These are phyloP conservation scores for Halocaridina rubra DNA, from an alignment of 2,888 invertebrate genomes.

Conservation along the genomic window DNA sequence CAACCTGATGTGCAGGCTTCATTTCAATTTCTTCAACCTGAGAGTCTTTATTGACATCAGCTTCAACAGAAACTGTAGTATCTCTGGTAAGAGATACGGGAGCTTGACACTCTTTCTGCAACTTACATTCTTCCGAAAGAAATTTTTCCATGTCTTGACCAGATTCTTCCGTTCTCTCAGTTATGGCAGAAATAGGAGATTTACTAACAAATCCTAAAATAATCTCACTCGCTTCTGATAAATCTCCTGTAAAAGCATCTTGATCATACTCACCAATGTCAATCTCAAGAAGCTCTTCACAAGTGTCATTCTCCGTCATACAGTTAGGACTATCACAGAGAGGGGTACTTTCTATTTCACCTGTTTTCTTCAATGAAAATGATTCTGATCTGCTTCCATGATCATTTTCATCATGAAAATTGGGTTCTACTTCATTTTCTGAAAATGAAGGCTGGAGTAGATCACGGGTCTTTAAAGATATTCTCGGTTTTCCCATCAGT, in stretches of 20 bases:
- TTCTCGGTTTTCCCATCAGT: too few species aligned
- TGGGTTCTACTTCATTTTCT: too few species aligned
- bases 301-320: conserved; percentile 6
- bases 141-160: conserved; percentile 15
- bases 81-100: neutral
- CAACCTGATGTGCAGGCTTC: neutral
- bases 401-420: too few species aligned
- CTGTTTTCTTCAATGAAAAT: too few species aligned
- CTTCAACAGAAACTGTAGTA: too few species aligned
- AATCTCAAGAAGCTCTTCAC: conserved; percentile 10
- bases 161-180: conserved; percentile 38
- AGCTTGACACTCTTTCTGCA: neutral
- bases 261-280: neutral
- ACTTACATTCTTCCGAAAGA: neutral
- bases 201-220: conserved; percentile 16
- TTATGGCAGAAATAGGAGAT: conserved; percentile 41
- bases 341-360: too few species aligned
- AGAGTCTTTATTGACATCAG: neutral
- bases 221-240: conserved; percentile 29
- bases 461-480: too few species aligned
- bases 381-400: too few species aligned
- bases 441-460: too few species aligned
- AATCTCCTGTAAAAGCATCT: neutral
- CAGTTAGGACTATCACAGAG: too few species aligned
- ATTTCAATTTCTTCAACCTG: neutral